Evolutionary conservation across 2,797 vertebrate genomes (phyloP).

Genomic region (Sebastes goodei): DNA sequence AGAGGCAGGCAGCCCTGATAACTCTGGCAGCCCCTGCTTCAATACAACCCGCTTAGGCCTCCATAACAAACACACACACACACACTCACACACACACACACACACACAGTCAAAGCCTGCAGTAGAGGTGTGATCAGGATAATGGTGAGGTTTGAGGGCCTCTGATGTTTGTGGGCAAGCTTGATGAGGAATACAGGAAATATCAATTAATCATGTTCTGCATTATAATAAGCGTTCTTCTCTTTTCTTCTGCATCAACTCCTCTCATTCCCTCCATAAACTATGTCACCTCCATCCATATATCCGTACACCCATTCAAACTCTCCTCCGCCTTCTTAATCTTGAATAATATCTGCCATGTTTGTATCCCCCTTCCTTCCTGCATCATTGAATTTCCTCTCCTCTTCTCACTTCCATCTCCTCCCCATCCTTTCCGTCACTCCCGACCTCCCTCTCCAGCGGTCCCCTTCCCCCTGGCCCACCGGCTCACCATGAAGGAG

Average conservation of each 20-base stretch:
- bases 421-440: background rate
- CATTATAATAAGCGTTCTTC: slow-evolving; percentile 17
- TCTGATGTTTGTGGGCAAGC: slow-evolving; percentile 33
- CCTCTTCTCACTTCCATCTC: background rate
- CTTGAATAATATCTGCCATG: background rate
- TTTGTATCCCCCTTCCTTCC: background rate
- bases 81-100: slow-evolving; percentile 6
- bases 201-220: slow-evolving; percentile 39
- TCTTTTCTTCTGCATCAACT: slow-evolving; percentile 11
- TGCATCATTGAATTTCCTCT: slow-evolving; percentile 18
- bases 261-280: background rate
- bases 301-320: background rate
- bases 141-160: slow-evolving; percentile 31
- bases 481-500: slow-evolving; percentile 87
- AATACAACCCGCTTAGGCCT: slow-evolving; percentile 39
- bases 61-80: slow-evolving; percentile 9
- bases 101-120: slow-evolving; percentile 25
- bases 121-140: slow-evolving; percentile 42
- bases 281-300: background rate
- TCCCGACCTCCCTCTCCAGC: slow-evolving; percentile 56
- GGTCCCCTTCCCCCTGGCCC: slow-evolving; percentile 88
- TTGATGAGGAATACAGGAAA: slow-evolving; percentile 28
- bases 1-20: slow-evolving; percentile 67
- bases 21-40: slow-evolving; percentile 60
- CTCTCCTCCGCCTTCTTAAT: background rate